phyloP scores from a whole-genome alignment of 2,888 invertebrate genomes.

The Eucera pruinosa region DNA sequence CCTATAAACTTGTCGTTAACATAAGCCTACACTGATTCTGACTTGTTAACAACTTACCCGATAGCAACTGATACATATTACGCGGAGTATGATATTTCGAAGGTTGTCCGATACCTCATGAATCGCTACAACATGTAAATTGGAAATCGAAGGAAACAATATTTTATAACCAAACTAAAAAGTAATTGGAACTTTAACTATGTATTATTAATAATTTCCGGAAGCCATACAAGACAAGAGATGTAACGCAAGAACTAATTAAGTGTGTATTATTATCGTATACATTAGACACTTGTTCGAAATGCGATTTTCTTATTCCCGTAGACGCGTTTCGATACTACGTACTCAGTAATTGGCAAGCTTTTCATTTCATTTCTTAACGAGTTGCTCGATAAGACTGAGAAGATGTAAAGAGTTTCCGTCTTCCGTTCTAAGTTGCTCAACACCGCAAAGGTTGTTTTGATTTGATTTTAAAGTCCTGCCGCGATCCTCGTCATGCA shows the following conservation, averaged over 20 bases:
- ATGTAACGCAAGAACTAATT: conserved; percentile 14
- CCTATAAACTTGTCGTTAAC: too few relatives aligned
- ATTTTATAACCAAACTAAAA: conserved; percentile 1
- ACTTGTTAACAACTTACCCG: too few relatives aligned
- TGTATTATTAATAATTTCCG: conserved; percentile 35
- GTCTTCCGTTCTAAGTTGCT: conserved; percentile 16
- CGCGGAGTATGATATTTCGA: neutral
- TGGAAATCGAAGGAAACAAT: neutral
- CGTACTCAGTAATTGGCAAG: conserved; percentile 14
- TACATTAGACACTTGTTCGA: conserved; percentile 38
- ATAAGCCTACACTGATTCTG: too few relatives aligned
- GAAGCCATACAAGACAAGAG: neutral
- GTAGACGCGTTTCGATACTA: conserved; percentile 10
- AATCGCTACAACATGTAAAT: neutral
- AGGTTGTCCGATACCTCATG: neutral
- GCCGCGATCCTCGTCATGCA: neutral
- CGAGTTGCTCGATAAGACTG: conserved; percentile 37
- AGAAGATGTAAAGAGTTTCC: conserved; percentile 30
- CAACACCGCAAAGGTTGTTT: conserved; percentile 8
- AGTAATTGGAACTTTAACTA: neutral
- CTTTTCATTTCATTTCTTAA: conserved; percentile 37
- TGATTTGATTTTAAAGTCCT: conserved; percentile 6
- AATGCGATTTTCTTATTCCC: conserved; percentile 12
- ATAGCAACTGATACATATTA: too few relatives aligned
- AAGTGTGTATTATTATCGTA: conserved; percentile 12